A percentile compares a stretch with the other conserved stretches of the same genome.
These are phyloP conservation scores for Drosophila murphyi DNA, from an alignment of 1,140 invertebrate genomes.

Conservation along the genomic window DNA sequence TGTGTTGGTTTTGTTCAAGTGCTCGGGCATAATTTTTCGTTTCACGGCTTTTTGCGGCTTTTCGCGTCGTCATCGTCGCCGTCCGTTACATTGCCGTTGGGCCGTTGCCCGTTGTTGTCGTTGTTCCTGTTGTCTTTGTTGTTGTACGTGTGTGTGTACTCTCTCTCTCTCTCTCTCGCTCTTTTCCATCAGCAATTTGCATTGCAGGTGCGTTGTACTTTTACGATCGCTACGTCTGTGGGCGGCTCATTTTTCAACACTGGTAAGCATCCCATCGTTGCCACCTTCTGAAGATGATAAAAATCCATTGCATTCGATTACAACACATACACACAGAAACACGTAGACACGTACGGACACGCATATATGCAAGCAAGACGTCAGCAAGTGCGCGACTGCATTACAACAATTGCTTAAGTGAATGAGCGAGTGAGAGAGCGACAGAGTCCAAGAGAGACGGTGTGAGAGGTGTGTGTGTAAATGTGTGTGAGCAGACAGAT, in stretches of 20 bases:
- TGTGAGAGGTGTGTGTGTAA: conserved; percentile 29
- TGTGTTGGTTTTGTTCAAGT: conserved; percentile 13
- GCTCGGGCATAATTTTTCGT: conserved; percentile 46
- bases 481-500: conserved; percentile 38
- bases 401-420: conserved; percentile 45
- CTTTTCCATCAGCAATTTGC: conserved; percentile 31
- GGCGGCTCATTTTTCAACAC: conserved; percentile 52
- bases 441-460: conserved; percentile 37
- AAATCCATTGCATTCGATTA: conserved; percentile 56
- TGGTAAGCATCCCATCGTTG: conserved; percentile 61
- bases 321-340: conserved; percentile 45
- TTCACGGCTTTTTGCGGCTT: conserved; percentile 46
- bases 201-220: conserved; percentile 61
- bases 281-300: conserved; percentile 41
- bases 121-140: conserved; percentile 40
- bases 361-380: conserved; percentile 18
- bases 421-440: conserved; percentile 15
- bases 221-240: conserved; percentile 34
- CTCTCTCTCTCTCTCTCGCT: conserved; percentile 8
- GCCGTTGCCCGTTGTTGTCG: conserved; percentile 39
- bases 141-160: conserved; percentile 6
- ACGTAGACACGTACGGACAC: conserved; percentile 4
- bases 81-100: conserved; percentile 49
- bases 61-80: conserved; percentile 45
- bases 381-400: conserved; percentile 53